Conservation (phyloP, 2,113 vertebrate genomes). For the Phylloscopus trochilus region DNA sequence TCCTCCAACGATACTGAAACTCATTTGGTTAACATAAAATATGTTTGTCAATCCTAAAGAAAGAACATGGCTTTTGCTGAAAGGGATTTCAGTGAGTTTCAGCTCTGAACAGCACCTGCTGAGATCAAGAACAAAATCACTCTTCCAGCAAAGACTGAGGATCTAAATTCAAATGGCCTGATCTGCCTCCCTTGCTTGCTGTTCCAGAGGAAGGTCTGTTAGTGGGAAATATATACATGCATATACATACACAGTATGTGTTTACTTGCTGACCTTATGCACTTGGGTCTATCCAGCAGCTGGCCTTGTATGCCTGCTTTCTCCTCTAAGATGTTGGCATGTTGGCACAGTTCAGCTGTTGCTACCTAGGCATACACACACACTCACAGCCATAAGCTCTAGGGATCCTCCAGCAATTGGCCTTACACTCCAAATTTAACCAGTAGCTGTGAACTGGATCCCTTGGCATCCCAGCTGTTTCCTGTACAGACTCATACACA, state of each 20-base stretch:
- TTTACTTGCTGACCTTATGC: not conserved
- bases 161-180: not conserved
- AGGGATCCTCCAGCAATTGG: not conserved
- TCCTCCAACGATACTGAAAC: not conserved
- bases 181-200: not conserved
- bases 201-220: not conserved
- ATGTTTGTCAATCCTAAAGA: not conserved
- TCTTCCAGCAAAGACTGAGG: not conserved
- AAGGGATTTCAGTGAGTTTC: not conserved
- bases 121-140: not conserved
- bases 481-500: not conserved
- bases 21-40: not conserved
- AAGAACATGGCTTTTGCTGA: not conserved
- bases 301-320: not conserved
- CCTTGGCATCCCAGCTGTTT: not conserved
- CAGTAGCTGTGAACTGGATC: not conserved
- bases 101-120: not conserved
- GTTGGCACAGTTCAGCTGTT: not conserved
- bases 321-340: not conserved
- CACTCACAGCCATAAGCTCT: not conserved
- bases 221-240: not conserved
- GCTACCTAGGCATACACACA: not conserved
- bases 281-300: not conserved
- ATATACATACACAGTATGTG: not conserved
- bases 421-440: not conserved